phyloP scores from a whole-genome alignment of 2,797 vertebrate species.

The Rachycentron canadum region DNA sequence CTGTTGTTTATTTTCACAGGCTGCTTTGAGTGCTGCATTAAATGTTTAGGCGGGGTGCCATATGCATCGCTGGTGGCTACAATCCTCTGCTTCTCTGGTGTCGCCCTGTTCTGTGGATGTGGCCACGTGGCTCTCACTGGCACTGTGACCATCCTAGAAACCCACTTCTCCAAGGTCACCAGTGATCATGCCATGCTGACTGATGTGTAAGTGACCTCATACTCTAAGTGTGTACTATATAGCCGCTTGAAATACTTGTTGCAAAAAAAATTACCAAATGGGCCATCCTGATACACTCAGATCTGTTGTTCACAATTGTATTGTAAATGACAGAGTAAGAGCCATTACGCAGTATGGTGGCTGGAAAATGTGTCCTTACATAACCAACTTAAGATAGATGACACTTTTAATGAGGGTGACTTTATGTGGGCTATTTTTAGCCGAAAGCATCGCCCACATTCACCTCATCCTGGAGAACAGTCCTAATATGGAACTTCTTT shows the following conservation, averaged over 20 bases:
- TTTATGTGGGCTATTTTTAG: constrained; percentile 66
- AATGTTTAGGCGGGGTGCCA: constrained; percentile 98
- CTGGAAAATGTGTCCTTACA: constrained; percentile 11
- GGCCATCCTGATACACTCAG: not conserved
- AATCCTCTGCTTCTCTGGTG: constrained; percentile 98
- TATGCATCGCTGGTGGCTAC: constrained; percentile 98
- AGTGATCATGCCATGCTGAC: constrained; percentile 93
- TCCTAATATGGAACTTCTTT: constrained; percentile 73
- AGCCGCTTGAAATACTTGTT: not conserved
- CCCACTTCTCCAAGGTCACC: constrained; percentile 92
- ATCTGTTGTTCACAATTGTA: not conserved
- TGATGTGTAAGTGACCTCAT: constrained; percentile 89
- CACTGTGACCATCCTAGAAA: constrained; percentile 93
- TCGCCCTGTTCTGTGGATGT: constrained; percentile 97
- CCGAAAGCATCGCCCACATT: constrained; percentile 15
- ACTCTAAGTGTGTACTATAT: not conserved
- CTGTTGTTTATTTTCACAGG: constrained; percentile 77
- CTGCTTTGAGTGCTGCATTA: constrained; percentile 99
- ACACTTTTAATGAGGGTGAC: constrained; percentile 52
- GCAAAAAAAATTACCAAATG: not conserved
- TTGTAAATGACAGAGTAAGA: constrained; percentile 1
- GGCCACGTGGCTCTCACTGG: constrained; percentile 96
- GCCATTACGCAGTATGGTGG: not conserved
- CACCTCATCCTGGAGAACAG: constrained; percentile 54
- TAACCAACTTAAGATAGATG: constrained; percentile 31